Conservation (phyloP, 2,797 vertebrate species). For the Eospalax fontanierii region DNA sequence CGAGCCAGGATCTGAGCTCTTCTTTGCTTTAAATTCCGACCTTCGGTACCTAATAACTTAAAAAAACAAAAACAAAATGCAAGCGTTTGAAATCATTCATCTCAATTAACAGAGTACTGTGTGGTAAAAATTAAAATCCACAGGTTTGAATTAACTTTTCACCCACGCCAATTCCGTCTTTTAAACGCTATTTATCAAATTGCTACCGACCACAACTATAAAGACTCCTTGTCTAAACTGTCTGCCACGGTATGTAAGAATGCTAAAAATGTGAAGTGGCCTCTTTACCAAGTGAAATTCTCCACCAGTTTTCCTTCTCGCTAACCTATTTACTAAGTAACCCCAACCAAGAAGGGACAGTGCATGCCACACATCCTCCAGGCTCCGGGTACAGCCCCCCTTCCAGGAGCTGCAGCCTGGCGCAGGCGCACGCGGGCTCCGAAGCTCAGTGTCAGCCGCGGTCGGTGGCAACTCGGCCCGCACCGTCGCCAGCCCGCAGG, state of each 20-base stretch:
- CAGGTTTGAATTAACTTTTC: not conserved
- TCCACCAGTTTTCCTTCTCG: not conserved
- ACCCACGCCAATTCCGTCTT: not conserved
- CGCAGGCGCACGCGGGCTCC: not conserved
- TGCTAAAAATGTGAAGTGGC: not conserved
- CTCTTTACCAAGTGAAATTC: not conserved
- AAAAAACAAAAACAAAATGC: constrained; percentile 66
- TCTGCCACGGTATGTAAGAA: not conserved
- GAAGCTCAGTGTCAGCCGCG: not conserved
- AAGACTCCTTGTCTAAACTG: not conserved
- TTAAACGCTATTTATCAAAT: not conserved
- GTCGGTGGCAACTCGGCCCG: not conserved
- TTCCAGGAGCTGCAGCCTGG: not conserved
- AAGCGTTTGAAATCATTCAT: constrained; percentile 42
- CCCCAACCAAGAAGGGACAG: not conserved
- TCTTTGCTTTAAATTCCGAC: constrained; percentile 90
- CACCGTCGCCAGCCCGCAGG: not conserved
- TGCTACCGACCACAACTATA: not conserved
- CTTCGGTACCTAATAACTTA: constrained; percentile 90
- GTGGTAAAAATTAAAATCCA: constrained; percentile 15
- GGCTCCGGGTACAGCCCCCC: not conserved
- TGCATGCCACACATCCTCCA: not conserved
- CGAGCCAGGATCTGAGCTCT: constrained; percentile 93
- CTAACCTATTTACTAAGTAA: constrained; percentile 6
- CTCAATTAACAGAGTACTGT: not conserved